These are phyloP conservation scores for Andrena fulva DNA, from an alignment of 2,888 invertebrate genomes.

Conservation along the genomic window DNA sequence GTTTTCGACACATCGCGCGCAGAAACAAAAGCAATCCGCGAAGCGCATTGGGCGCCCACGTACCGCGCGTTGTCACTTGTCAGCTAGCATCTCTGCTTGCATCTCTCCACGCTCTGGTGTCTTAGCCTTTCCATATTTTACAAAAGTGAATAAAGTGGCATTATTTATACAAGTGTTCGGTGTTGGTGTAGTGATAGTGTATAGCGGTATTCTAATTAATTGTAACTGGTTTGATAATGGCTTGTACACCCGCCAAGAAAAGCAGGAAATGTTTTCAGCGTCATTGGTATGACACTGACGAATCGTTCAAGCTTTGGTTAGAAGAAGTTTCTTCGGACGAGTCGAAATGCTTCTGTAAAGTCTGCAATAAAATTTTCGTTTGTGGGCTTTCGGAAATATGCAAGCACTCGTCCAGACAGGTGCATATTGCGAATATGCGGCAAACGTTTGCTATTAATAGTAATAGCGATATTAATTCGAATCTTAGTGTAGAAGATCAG, in stretches of 20 bases:
- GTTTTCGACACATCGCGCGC: no score
- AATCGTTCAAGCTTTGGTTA: not conserved
- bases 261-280: not conserved
- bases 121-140: no score
- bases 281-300: not conserved
- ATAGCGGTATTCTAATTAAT: no score
- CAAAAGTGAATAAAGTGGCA: no score
- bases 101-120: no score
- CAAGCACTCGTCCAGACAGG: constrained; percentile 1
- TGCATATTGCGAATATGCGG: not conserved
- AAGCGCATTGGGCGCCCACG: no score
- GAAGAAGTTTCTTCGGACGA: constrained; percentile 2
- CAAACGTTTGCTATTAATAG: not conserved
- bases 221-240: no score
- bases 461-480: not conserved
- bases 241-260: not conserved
- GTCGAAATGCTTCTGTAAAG: not conserved
- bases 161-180: no score
- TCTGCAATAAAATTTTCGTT: not conserved
- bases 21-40: no score
- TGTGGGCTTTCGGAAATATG: constrained; percentile 1
- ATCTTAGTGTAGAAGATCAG: not conserved
- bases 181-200: no score
- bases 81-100: no score
- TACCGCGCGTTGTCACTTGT: no score